These are phyloP conservation scores for Spheniscus mendiculus DNA, from an alignment of 2,113 vertebrate genomes.

Conservation along the genomic window DNA sequence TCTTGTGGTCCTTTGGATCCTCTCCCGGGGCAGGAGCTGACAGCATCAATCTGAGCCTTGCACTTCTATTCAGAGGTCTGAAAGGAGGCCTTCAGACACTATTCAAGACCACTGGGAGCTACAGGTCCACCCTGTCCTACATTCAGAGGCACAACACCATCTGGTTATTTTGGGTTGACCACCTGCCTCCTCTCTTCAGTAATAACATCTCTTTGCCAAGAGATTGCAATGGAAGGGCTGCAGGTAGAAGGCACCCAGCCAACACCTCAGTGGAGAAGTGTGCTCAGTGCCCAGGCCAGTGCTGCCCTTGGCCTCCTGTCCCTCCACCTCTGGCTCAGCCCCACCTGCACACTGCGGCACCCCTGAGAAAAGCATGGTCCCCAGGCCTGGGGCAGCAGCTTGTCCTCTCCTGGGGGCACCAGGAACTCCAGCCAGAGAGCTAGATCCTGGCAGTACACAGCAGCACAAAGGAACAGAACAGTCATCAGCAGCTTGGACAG, in stretches of 20 bases:
- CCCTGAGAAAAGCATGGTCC: background rate
- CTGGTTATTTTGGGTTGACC: background rate
- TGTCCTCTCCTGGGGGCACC: background rate
- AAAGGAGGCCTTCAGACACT: background rate
- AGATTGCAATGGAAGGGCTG: background rate
- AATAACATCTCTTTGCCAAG: background rate
- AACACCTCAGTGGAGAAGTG: background rate
- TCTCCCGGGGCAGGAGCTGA: background rate
- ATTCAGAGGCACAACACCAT: slow-evolving; percentile 11
- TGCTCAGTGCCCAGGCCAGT: too few relatives aligned
- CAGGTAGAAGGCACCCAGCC: background rate
- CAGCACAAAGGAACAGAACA: background rate
- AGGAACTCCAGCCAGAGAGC: background rate
- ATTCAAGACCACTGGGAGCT: background rate
- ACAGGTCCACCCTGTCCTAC: slow-evolving; percentile 5
- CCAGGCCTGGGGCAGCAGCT: background rate
- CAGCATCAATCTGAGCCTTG: background rate
- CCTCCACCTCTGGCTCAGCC: background rate
- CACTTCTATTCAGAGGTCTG: background rate
- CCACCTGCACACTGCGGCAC: fast-evolving
- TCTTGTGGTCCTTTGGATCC: background rate
- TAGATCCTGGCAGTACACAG: background rate
- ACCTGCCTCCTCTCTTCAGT: background rate
- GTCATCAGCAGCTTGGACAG: slow-evolving; percentile 13
- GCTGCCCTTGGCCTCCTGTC: background rate